Evolutionary conservation across 2,888 invertebrate species (phyloP).

Genomic region (Tolmerus cingulatus): DNA sequence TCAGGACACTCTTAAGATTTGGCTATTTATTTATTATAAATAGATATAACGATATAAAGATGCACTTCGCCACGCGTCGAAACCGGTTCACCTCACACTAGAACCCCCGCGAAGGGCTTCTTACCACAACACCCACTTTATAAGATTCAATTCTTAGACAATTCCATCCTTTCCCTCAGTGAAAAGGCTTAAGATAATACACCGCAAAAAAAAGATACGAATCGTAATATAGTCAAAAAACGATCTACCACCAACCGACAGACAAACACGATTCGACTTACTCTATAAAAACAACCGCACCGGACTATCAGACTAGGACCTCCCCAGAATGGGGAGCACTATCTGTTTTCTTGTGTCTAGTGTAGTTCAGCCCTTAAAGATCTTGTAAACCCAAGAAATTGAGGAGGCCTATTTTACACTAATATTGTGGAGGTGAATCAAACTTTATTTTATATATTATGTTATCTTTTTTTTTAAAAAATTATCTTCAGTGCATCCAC

Average conservation of each 20-base stretch:
- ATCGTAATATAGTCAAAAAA: background rate
- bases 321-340: background rate
- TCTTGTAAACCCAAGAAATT: background rate
- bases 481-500: background rate
- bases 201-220: background rate
- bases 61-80: background rate
- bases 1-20: background rate
- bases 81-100: background rate
- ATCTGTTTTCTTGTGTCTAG: background rate
- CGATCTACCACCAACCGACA: background rate
- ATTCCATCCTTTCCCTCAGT: background rate
- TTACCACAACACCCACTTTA: background rate
- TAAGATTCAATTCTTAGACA: background rate
- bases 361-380: background rate
- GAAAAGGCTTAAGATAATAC: background rate
- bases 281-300: background rate
- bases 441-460: background rate
- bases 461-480: background rate
- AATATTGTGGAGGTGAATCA: background rate
- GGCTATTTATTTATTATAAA: background rate
- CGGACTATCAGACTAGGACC: background rate
- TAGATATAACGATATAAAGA: background rate
- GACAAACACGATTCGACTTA: background rate
- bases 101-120: background rate
- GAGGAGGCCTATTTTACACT: background rate